Percentiles rank a stretch among this genome's conserved stretches.
Evolutionary conservation across 2,113 vertebrate genomes (phyloP).

Genomic region (Ptychochromis oligacanthus): DNA sequence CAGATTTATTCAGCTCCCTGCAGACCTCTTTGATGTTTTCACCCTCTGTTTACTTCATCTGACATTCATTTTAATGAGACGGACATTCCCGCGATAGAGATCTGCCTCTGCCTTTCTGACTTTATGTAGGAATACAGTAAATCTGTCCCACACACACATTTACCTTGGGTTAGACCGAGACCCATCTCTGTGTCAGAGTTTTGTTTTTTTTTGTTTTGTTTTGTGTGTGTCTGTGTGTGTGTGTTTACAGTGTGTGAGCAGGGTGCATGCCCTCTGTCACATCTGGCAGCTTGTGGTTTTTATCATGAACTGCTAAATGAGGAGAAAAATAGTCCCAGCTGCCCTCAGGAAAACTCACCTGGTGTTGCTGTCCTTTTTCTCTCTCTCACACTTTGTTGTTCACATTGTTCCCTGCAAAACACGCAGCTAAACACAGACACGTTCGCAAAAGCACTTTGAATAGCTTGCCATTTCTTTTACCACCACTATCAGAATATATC

Average conservation of each 20-base stretch:
- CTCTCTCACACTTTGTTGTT: slow-evolving; percentile 22
- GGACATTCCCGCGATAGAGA: slow-evolving; percentile 53
- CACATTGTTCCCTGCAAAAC: slow-evolving; percentile 10
- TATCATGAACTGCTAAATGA: slow-evolving; percentile 74
- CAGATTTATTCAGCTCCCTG: slow-evolving; percentile 53
- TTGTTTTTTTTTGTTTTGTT: slow-evolving; percentile 9
- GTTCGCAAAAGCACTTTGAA: neutral
- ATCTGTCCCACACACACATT: slow-evolving; percentile 38
- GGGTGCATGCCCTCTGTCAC: slow-evolving; percentile 66
- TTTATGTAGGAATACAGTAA: slow-evolving; percentile 46
- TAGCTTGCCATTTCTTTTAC: neutral
- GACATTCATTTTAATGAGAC: slow-evolving; percentile 68
- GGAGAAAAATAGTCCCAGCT: slow-evolving; percentile 76
- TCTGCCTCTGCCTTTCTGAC: slow-evolving; percentile 46
- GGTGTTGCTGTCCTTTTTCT: slow-evolving; percentile 41
- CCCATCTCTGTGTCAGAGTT: slow-evolving; percentile 10
- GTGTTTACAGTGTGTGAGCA: slow-evolving; percentile 58
- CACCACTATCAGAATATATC: neutral
- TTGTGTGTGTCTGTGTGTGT: slow-evolving; percentile 36
- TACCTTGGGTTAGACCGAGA: slow-evolving; percentile 5
- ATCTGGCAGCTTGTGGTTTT: slow-evolving; percentile 71
- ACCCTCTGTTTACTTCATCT: slow-evolving; percentile 62
- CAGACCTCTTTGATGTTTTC: slow-evolving; percentile 60
- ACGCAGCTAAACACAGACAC: neutral
- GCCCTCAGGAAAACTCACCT: slow-evolving; percentile 67